Base-by-base conservation (phyloP, 2,113 vertebrate genomes). In the Lagopus leucura region DNA sequence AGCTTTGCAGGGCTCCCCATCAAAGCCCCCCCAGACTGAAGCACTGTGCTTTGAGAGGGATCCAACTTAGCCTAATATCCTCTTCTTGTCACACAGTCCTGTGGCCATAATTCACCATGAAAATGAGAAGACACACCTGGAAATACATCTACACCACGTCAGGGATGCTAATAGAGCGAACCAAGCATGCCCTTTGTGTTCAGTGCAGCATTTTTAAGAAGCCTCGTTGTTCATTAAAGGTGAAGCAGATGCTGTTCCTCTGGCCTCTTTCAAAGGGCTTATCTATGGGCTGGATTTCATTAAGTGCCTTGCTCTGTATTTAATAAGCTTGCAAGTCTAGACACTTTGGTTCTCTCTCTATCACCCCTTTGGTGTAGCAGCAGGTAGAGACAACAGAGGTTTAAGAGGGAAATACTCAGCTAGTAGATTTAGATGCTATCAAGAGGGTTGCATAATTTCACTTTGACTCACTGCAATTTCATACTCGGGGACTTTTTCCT, bases 301-400 rank as follows among this genome's bases (percentile, higher is more conserved):
- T 95, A 94, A 94, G 77, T 79, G 65, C 88, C 93, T 97, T 90
- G 88, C 81, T 86, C 94, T 88, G 80, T 73, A 61, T 90, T 96
- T 96, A 97, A 88, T 94, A 96, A 96, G 73, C 73, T 88, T 95
- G 76, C 93, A 95, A 96, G 95, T 97, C 96, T 93, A 97, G 96
- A 96, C 95, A 96, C 88, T 95, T 94, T 38, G 73, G 73, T 93
- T 93, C 80, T 92, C 66, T 47, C 70, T 89, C 82, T 90, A 94
- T 90, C 91, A 88, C 43, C 65, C 43, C 82, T 92, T 94, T 90
- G 86, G 91, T 91, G 80, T 57, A 88, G 52, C 76, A 96, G 90
- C 82, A 95, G 94, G 90, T 91, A 95, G 80, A 95, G 66, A 95
- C 93, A 94, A 86, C 83, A 90, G 90, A 95, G 82, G 76, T 93